Conservation (phyloP, 1,140 invertebrate genomes). For the Harlomillsia oculata region DNA sequence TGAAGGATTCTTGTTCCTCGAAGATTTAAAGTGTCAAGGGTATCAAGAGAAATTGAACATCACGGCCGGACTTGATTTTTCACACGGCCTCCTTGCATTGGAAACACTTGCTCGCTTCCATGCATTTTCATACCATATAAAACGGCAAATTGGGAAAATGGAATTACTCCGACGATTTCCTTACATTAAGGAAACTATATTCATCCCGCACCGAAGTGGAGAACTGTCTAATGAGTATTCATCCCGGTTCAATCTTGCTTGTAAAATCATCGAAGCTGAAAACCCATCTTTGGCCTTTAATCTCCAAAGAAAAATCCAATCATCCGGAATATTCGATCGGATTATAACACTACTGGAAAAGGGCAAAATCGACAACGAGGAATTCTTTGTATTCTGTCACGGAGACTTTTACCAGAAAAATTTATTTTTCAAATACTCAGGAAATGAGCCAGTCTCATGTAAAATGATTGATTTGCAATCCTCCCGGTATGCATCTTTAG, state of each 20-base stretch:
- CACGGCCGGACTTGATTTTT: conserved; percentile 17
- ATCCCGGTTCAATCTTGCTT: neutral
- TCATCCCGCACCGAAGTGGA: neutral
- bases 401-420: neutral
- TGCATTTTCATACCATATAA: conserved; percentile 11
- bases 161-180: conserved; percentile 10
- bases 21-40: too few species aligned
- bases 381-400: conserved; percentile 18
- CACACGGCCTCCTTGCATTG: conserved; percentile 8
- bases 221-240: neutral
- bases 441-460: conserved; percentile 1
- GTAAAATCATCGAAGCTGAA: conserved; percentile 11
- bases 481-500: conserved; percentile 4
- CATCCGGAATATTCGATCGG: neutral
- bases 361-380: conserved; percentile 14
- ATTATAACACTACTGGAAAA: conserved; percentile 12
- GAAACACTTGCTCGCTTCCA: conserved; percentile 16
- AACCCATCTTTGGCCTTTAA: conserved; percentile 19
- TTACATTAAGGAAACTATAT: neutral
- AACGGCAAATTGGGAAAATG: conserved; percentile 1
- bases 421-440: conserved; percentile 10
- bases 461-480: conserved; percentile 3
- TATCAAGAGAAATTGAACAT: too few species aligned
- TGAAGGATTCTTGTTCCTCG: too few species aligned
- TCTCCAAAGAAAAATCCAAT: conserved; percentile 7